Percentiles rank a stretch among this genome's conserved stretches.
Evolutionary conservation across 2,113 vertebrate species (phyloP).

Genomic region (Scytalopus superciliaris): DNA sequence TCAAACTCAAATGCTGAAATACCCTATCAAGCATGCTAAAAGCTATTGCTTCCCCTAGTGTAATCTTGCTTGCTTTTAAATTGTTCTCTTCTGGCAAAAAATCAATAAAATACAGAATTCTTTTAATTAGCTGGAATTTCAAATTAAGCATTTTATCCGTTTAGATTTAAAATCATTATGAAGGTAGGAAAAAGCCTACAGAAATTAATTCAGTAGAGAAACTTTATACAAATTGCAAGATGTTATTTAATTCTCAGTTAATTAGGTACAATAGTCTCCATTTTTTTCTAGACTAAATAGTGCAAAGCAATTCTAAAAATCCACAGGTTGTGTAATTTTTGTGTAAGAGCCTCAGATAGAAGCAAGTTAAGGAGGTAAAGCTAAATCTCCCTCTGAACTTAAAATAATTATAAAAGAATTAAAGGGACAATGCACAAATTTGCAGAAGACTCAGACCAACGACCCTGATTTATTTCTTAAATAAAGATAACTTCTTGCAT

Average conservation of each 20-base stretch:
- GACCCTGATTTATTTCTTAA: neutral
- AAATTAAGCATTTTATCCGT: neutral
- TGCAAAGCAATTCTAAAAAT: neutral
- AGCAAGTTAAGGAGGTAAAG: neutral
- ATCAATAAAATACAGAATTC: slow-evolving; percentile 56
- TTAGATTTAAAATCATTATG: slow-evolving; percentile 32
- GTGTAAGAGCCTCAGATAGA: neutral
- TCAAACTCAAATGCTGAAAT: neutral
- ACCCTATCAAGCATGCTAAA: neutral
- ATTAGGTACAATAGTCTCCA: neutral
- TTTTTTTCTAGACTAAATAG: neutral
- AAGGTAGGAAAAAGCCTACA: neutral
- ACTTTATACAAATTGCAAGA: slow-evolving; percentile 25
- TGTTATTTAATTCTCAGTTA: slow-evolving; percentile 50
- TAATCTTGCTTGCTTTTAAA: slow-evolving; percentile 13
- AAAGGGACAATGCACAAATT: neutral
- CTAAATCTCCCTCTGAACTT: neutral
- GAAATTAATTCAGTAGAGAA: slow-evolving; percentile 38
- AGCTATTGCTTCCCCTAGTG: neutral
- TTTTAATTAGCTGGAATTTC: slow-evolving; percentile 50
- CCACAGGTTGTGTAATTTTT: neutral
- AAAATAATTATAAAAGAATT: neutral
- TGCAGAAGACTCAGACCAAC: neutral
- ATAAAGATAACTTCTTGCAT: neutral
- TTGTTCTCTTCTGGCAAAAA: slow-evolving; percentile 29